A percentile compares a stretch with the other conserved stretches of the same genome.
Conservation (phyloP, 1,140 invertebrate species). For the Pygmarrhopalites habei region DNA sequence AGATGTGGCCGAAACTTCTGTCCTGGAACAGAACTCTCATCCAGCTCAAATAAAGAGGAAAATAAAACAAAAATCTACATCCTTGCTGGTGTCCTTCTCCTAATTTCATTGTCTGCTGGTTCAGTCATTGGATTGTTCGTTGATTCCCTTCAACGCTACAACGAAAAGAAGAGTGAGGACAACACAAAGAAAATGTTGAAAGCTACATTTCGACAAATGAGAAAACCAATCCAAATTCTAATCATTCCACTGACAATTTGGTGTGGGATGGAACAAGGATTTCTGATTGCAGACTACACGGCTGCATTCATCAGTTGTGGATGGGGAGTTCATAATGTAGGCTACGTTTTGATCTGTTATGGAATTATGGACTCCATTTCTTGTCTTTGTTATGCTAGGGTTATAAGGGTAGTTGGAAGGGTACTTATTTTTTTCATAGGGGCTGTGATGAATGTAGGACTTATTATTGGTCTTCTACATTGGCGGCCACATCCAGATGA, state of each 20-base stretch:
- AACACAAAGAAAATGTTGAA: constrained; percentile 62
- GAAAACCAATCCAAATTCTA: constrained; percentile 70
- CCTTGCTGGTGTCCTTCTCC: constrained; percentile 15
- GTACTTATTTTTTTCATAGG: constrained; percentile 74
- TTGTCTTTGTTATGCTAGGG: constrained; percentile 76
- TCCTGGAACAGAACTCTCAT: constrained; percentile 10
- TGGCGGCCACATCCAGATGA: constrained; percentile 80
- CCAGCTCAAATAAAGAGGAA: constrained; percentile 49
- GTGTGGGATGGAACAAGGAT: constrained; percentile 95
- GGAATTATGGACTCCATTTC: constrained; percentile 79
- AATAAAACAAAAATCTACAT: constrained; percentile 56
- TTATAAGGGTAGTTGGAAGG: constrained; percentile 87
- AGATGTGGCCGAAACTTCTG: constrained; percentile 24
- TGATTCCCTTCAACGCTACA: constrained; percentile 51
- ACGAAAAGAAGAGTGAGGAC: constrained; percentile 50
- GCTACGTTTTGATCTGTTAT: constrained; percentile 92
- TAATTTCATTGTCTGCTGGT: constrained; percentile 3
- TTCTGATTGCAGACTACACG: constrained; percentile 51
- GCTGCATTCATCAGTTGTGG: constrained; percentile 64
- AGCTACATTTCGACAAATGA: constrained; percentile 80
- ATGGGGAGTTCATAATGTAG: constrained; percentile 80
- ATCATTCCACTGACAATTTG: constrained; percentile 91
- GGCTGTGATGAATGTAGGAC: constrained; percentile 63
- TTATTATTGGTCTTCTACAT: constrained; percentile 52
- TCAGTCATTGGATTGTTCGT: constrained; percentile 43